Evolutionary conservation across 2,888 invertebrate genomes (phyloP), one percentile per base, ranked within the genome.

Genomic region (Malacosoma neustria): DNA sequence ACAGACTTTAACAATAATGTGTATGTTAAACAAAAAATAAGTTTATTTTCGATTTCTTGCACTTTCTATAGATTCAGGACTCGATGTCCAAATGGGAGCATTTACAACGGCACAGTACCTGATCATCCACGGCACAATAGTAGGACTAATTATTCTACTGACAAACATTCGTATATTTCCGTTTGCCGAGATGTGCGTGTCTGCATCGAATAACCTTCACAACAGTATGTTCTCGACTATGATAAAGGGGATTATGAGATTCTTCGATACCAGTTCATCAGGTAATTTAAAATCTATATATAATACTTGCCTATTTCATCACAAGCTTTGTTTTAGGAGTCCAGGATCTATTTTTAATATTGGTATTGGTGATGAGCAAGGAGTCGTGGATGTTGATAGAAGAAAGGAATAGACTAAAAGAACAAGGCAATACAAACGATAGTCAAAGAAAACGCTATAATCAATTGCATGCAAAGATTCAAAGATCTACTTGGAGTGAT

Each of bases 181-280:
- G 2, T 92, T 91, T 60, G 91, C 90, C 44, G 70, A 76, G 14
- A 65, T 90, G 14, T 90, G 91, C 40, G 87, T 92, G 54, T 69
- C 74, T 3, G 89, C 93, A 0, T 92, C 93, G 0, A 87, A 87
- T 42, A 88, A 84, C 14, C 80, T 94, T 1, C 94, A 95, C 65
- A 88, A 91, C 57, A 72, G 51, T 7, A 92, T 94, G 91, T 93
- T 94, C 63, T 72, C 72, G 1, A 75, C 72, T 3, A 76, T 84
- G 79, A 65, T 84, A n/a, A 72, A 63, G 42, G 86, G 85, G 4
- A 67, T 87, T 38, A 85, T 85, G 80, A 53, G 87, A 34, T 96
- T 96, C 70, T 97, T 95, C 61, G 94, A 96, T 56, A 91, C 90
- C 0, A 96, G 96, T 68, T 94, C 95, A 2, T 89, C 91, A 50